These are phyloP conservation scores for Macropodus opercularis DNA, from an alignment of 2,797 vertebrate genomes.

Conservation along the genomic window DNA sequence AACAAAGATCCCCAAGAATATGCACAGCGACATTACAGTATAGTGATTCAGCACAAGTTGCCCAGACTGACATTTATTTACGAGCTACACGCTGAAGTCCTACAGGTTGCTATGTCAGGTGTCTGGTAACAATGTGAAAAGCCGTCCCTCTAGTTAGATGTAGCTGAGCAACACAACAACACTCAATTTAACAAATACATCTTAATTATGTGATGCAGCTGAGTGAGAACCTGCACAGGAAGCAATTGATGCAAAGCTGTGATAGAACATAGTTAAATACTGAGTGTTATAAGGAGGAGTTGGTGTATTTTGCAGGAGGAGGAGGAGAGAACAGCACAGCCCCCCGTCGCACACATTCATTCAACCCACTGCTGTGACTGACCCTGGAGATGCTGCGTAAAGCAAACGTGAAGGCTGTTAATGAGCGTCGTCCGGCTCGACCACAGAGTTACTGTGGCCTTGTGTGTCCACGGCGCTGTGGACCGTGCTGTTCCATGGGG, in stretches of 20 bases:
- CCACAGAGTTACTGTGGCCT: constrained; percentile 18
- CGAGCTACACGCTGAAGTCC: constrained; percentile 7
- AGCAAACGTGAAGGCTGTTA: constrained; percentile 30
- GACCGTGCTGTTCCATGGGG: constrained; percentile 53
- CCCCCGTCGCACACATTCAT: constrained; percentile 8
- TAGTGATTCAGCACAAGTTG: constrained; percentile 11
- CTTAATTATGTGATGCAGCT: constrained; percentile 21
- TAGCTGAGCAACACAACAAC: constrained; percentile 14
- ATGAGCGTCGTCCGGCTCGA: constrained; percentile 28
- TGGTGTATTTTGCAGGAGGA: constrained; percentile 24
- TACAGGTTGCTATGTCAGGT: constrained; percentile 1
- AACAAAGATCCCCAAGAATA: constrained; percentile 50
- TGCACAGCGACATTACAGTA: constrained; percentile 2
- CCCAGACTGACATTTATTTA: constrained; percentile 4
- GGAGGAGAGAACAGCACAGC: constrained; percentile 24
- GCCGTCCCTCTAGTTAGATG: background rate
- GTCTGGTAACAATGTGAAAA: constrained; percentile 8
- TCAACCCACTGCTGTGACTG: background rate
- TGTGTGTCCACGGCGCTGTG: constrained; percentile 38
- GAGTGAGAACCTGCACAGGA: constrained; percentile 27
- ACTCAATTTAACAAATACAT: constrained; percentile 25
- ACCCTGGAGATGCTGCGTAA: constrained; percentile 15
- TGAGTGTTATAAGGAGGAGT: constrained; percentile 27
- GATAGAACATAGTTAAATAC: constrained; percentile 40
- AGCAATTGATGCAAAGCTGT: constrained; percentile 48